Conservation (phyloP, 2,888 invertebrate genomes). For the Pollenia griseotomentosa region DNA sequence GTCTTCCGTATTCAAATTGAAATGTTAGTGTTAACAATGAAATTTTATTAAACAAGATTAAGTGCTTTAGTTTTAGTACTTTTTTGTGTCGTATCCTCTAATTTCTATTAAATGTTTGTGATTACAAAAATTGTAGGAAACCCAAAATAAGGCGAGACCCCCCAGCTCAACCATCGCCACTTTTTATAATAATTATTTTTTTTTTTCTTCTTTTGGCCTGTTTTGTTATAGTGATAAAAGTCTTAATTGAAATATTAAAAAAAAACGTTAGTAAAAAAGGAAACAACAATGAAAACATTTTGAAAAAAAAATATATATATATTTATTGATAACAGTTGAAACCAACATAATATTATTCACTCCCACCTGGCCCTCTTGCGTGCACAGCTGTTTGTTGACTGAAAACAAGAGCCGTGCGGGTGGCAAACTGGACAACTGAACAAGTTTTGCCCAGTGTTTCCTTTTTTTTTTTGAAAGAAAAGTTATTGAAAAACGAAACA, state of each 20-base stretch:
- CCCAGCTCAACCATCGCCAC: not conserved
- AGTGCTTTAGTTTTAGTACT: too few relatives aligned
- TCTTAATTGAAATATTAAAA: conserved; percentile 63
- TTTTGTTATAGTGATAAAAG: conserved; percentile 46
- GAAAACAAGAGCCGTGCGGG: conserved; percentile 8
- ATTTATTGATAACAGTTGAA: conserved; percentile 15
- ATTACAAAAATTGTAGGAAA: too few relatives aligned
- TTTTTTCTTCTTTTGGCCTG: not conserved
- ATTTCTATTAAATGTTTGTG: too few relatives aligned
- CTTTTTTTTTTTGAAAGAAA: not conserved
- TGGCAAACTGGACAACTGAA: not conserved
- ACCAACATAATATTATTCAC: not conserved
- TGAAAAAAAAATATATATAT: not conserved
- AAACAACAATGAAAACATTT: not conserved
- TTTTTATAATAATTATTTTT: conserved; percentile 27
- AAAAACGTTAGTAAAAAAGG: not conserved
- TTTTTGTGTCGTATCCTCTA: too few relatives aligned
- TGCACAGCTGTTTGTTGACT: not conserved
- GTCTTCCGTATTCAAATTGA: too few relatives aligned
- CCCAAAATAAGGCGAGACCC: not conserved
- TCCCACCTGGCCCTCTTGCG: not conserved
- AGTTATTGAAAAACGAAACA: not conserved
- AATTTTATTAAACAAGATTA: too few relatives aligned
- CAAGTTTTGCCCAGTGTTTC: too few relatives aligned
- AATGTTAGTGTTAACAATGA: too few relatives aligned